phyloP scores from a whole-genome alignment of 2,888 invertebrate species.

The Mongoloraphidia duomilia region DNA sequence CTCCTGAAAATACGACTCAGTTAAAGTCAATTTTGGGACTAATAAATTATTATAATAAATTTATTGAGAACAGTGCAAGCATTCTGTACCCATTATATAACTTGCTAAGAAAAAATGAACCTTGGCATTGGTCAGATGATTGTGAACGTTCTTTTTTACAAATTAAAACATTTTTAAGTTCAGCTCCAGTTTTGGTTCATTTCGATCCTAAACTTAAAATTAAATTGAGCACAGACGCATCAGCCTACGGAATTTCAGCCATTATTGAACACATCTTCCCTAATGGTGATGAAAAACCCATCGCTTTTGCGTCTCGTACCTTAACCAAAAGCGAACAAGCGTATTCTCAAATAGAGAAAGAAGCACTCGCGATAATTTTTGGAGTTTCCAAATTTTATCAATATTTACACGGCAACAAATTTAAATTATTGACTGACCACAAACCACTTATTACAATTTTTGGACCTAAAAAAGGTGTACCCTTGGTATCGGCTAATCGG shows the following conservation, averaged over 20 bases:
- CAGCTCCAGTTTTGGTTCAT: slow-evolving; percentile 12
- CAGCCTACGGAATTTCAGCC: no score
- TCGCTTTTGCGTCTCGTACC: slow-evolving; percentile 2
- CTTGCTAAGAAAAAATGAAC: slow-evolving; percentile 13
- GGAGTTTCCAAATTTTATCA: not conserved
- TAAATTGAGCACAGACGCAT: no score
- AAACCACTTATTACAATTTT: not conserved
- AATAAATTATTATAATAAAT: slow-evolving; percentile 5
- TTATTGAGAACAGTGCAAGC: slow-evolving; percentile 8
- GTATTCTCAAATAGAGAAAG: slow-evolving; percentile 3
- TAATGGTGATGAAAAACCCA: not conserved
- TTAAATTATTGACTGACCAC: slow-evolving; percentile 3
- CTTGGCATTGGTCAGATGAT: slow-evolving; percentile 12
- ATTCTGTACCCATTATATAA: slow-evolving; percentile 13
- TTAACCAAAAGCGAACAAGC: slow-evolving; percentile 3
- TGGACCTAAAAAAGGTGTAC: no score
- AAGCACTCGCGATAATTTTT: slow-evolving; percentile 4
- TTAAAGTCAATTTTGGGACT: not conserved
- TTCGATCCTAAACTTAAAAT: no score
- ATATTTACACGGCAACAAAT: slow-evolving; percentile 1
- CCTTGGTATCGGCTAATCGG: no score
- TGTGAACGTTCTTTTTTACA: slow-evolving; percentile 11
- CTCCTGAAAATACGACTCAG: not conserved
- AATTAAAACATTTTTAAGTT: slow-evolving; percentile 14
- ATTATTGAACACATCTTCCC: no score